Evolutionary conservation across 1,140 invertebrate genomes (phyloP), one percentile per base, ranked within the genome.

Genomic region (Coptotermes formosanus): DNA sequence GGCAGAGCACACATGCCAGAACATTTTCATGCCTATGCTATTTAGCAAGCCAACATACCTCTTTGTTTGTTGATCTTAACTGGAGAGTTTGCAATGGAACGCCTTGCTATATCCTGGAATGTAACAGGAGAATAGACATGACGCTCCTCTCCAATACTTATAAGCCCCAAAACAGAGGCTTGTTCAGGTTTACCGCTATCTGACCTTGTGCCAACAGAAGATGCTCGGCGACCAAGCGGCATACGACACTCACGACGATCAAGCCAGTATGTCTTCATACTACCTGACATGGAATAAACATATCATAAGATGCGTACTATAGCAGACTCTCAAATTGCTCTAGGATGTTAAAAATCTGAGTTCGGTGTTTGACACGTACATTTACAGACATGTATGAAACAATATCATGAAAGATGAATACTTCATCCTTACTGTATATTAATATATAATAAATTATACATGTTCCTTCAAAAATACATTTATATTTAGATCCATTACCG

Each of bases 201-300:
- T 19, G 69, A 55, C 25, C 7, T 38, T 32, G 75, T 38, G 38
- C 75, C 75, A 4, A 45, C 30, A 14, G 59, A 32, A 21, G 85
- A 38, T n/a, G 69, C 3, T 44, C 43, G 69, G 23, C 92, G 90
- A 38, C 91, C 14, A 59, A 93, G 88, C 1, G 91, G 92, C 43
- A 92, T 90, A 82, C 95, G 91, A 43, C 92, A 93, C 88, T 95
- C 94, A 83, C 94, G 92, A 84, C 93, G 94, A 90, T 94, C 93
- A 55, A 98, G 90, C 97, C 97, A 99, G 89, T 97, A 99, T 0
- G 98, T 99, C 89, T 97, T 97, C 97, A 99, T 98, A 59, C 93
- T 92, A 52, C 97, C 97, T 96, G 91, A 88, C 14, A 30, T 75
- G 9, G 9, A 75, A 75, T 25, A 75, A 30, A 14, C 16, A 14